Evolutionary conservation across 2,888 invertebrate genomes (phyloP), one percentile per base, ranked within the genome.

Genomic region (Rosalia funebris): DNA sequence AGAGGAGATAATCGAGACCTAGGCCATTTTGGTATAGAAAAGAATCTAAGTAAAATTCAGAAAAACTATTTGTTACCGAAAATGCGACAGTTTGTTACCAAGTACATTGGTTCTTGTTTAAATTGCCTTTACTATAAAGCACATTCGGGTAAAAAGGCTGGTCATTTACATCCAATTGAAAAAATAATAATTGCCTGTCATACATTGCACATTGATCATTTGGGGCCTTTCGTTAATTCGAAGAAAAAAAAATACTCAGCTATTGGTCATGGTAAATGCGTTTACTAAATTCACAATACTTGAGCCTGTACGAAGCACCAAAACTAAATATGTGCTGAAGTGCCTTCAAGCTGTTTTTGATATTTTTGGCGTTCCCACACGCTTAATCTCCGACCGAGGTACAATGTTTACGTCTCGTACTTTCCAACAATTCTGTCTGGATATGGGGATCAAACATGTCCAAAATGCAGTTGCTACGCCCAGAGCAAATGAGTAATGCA

Each of bases 181-280:
- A 25, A 25, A 25, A 25, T 25, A 25, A 7, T 7, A 25, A 25
- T 25, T 25, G 4, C 25, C 25, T 25, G 7, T 25, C 25, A 37
- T 37, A 37, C 3, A 14, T 11, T 12, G n/a, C 37, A 37, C 12
- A 37, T 11, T 3, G 11, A 37, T 12, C 14, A 9, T 37, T 37
- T 37, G 14, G 12, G 16, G 9, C 39, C 39, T 16, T 16, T 39
- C 15, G 15, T 39, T 39, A 39, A 39, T 15, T 39, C 39, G 1
- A 1, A 12, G n/a, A 52, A 52, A n/a, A 37, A 15, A 14, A 34
- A 52, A 4, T 50, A 25, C 25, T 3, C 25, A 25, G 25, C 7
- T 50, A 7, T 75, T 80, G 55, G 71, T 77, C 39, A 75, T 72
- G 2, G 25, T 71, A 1, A 70, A 73, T 11, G 50, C 14, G n/a